A percentile compares a stretch with the other conserved stretches of the same genome.
Conservation (phyloP, 1,140 invertebrate genomes). For the Spodoptera frugiperda region DNA sequence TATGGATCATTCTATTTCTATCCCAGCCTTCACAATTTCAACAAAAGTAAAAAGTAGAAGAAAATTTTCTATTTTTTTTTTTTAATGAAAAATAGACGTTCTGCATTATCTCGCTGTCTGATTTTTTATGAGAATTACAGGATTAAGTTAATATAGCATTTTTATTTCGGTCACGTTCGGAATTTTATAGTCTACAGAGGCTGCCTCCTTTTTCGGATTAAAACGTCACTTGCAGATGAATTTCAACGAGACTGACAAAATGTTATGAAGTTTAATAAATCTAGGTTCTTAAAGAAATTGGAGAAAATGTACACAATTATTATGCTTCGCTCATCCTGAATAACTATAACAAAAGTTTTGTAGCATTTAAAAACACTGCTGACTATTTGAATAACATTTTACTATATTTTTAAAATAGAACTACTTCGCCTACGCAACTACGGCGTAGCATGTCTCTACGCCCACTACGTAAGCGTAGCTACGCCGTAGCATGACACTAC, state of each 20-base stretch:
- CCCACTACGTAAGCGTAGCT: too few species aligned
- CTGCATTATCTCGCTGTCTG: slow-evolving; percentile 16
- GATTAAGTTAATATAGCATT: slow-evolving; percentile 56
- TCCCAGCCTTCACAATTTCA: too few species aligned
- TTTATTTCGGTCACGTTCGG: slow-evolving; percentile 74
- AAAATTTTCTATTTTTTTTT: slow-evolving; percentile 16
- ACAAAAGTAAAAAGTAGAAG: too few species aligned
- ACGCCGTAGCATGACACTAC: too few species aligned
- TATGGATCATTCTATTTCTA: too few species aligned
- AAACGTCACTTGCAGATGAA: slow-evolving; percentile 76
- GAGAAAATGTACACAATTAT: too few species aligned
- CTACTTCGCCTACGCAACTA: not conserved
- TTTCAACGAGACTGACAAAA: slow-evolving; percentile 52
- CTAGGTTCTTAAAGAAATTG: not conserved
- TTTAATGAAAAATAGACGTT: slow-evolving; percentile 19
- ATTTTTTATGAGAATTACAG: slow-evolving; percentile 52
- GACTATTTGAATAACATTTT: too few species aligned
- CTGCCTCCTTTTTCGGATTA: slow-evolving; percentile 70
- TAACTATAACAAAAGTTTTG: too few species aligned
- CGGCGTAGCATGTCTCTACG: not conserved
- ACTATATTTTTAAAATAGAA: too few species aligned
- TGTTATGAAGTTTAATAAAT: not conserved
- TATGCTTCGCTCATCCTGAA: too few species aligned
- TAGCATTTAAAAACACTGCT: too few species aligned
- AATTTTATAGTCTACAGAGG: slow-evolving; percentile 68